Evolutionary conservation across 53 echinoderm and acorn worm species (phyloP).

Genomic region (Actinopyga echinites): DNA sequence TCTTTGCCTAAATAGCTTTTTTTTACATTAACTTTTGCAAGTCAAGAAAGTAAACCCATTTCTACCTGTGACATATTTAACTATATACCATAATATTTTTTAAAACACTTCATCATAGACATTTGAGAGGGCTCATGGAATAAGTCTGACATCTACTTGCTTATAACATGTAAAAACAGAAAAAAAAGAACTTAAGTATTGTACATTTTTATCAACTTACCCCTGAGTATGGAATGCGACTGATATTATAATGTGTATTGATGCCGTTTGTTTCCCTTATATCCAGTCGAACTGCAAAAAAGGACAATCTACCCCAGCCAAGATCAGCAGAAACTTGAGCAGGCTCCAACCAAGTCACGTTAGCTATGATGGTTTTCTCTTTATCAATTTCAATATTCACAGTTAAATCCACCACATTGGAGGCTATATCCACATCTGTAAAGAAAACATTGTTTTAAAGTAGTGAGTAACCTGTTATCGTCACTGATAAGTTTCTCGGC

Average conservation of each 20-base stretch:
- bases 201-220: background rate
- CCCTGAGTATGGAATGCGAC: background rate
- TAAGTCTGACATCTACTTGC: no score
- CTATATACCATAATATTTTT: no score
- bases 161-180: no score
- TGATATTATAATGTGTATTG: background rate
- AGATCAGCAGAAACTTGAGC: background rate
- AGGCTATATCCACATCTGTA: background rate
- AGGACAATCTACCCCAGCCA: background rate
- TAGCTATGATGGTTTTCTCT: background rate
- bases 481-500: no score
- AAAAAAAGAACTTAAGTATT: no score
- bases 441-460: background rate
- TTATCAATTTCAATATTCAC: background rate
- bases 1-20: background rate
- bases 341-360: slow-evolving; percentile 3
- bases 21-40: no score
- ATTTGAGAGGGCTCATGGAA: no score
- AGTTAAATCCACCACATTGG: background rate
- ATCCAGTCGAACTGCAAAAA: background rate
- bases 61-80: no score
- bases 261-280: no score
- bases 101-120: no score
- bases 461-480: no score
- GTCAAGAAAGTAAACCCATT: no score